These are phyloP conservation scores for Spodoptera litura DNA, from an alignment of 1,140 invertebrate species.

Conservation along the genomic window DNA sequence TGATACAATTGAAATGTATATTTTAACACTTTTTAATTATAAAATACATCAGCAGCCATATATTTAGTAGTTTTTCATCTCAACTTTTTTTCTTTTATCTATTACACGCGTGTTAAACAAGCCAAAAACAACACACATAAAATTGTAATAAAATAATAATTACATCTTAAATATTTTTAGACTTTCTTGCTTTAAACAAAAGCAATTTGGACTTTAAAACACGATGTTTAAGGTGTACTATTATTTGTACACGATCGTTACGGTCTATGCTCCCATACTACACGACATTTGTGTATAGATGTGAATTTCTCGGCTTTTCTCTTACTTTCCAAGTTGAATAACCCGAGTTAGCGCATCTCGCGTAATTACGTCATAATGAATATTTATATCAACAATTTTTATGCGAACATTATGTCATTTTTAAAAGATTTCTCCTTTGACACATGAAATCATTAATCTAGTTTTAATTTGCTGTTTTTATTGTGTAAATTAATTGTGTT, in stretches of 20 bases:
- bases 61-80: background rate
- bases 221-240: slow-evolving; percentile 40
- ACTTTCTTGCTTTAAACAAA: slow-evolving; percentile 22
- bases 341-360: slow-evolving; percentile 62
- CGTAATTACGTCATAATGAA: slow-evolving; percentile 58
- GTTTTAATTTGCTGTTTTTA: slow-evolving; percentile 7
- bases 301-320: slow-evolving; percentile 76
- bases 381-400: slow-evolving; percentile 30
- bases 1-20: no score
- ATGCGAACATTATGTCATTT: slow-evolving; percentile 35
- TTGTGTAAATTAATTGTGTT: slow-evolving; percentile 19
- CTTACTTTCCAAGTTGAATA: slow-evolving; percentile 78
- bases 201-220: slow-evolving; percentile 13
- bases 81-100: background rate
- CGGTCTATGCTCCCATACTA: slow-evolving; percentile 53
- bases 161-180: slow-evolving; percentile 12
- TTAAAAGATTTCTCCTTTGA: slow-evolving; percentile 11
- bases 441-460: background rate
- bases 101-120: slow-evolving; percentile 26
- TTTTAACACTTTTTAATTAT: no score
- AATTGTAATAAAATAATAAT: slow-evolving; percentile 26
- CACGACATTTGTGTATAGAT: slow-evolving; percentile 57
- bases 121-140: background rate
- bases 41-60: no score
- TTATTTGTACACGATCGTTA: slow-evolving; percentile 49